Evolutionary conservation across 2,113 vertebrate genomes (phyloP).

Genomic region (Pelodiscus sinensis): DNA sequence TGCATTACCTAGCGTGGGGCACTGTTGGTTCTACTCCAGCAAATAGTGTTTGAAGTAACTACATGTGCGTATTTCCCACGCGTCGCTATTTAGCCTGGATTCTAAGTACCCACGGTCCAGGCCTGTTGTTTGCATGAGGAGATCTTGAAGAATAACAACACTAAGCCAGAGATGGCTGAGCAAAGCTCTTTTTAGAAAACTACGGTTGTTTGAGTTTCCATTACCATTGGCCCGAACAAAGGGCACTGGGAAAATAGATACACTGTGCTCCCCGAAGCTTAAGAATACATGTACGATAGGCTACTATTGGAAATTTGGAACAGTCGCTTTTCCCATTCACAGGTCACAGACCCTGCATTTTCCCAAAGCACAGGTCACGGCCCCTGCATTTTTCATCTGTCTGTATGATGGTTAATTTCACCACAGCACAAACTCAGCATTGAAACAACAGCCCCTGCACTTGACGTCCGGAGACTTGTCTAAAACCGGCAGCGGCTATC

Average conservation of each 20-base stretch:
- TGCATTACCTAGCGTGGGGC: not conserved
- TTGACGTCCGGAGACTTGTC: slow-evolving; percentile 14
- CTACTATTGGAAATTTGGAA: not conserved
- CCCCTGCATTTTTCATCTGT: not conserved
- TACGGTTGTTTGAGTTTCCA: not conserved
- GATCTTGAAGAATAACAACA: not conserved
- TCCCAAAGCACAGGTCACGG: not conserved
- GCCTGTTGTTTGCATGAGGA: not conserved
- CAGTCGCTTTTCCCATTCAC: not conserved
- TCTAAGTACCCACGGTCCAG: not conserved
- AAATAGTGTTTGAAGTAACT: not conserved
- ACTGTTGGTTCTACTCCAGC: not conserved
- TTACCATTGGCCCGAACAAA: accelerated
- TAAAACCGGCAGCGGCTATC: not conserved
- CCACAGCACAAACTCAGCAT: not conserved
- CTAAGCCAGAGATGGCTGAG: not conserved
- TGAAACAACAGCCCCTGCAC: not conserved
- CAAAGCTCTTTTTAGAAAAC: not conserved
- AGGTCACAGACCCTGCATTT: accelerated
- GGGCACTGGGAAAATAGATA: not conserved
- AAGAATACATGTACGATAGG: not conserved
- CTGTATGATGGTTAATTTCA: not conserved
- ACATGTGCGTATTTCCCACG: not conserved
- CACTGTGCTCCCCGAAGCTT: accelerated
- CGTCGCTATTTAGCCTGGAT: not conserved